Base-by-base conservation (phyloP, 2,888 invertebrate species). In the Periphyllus acericola region DNA sequence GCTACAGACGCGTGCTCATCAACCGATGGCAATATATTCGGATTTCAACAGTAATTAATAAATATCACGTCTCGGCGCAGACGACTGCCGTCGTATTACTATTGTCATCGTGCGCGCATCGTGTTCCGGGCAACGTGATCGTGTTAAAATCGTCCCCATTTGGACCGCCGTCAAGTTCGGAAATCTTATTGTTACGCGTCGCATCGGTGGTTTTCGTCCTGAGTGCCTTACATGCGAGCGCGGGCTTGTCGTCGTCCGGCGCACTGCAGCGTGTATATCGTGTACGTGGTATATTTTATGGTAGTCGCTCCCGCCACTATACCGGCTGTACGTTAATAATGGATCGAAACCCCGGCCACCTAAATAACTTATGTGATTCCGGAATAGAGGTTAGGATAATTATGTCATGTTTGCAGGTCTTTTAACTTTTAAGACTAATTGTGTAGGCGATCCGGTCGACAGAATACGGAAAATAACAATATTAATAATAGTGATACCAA, bases 121-220 rank as follows among this genome's bases (percentile, higher is more conserved):
- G 82, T 52, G 25, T 52, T 82, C 17, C 25, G 34, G 82, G 82
- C 17, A 72, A 25, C 2, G 52, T 17, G 55, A 52, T 34, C 21
- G 46, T 8, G 32, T 82, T 82, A 32, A 55, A 83, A 34, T 34
- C n/a, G 55, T 72, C 72, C 72, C n/a, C n/a, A 34, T 25, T 83
- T 72, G 82, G 82, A 72, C 72, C 82, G 19, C n/a, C 34, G 82
- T 83, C 82, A 83, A 71, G 52, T 55, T 55, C 9, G 82, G 55
- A 83, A 83, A 83, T 72, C 72, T 32, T 72, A 72, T 83, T 55
- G 72, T 83, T 71, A 17, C 17, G 81, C 21, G 29, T 29, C 68
- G 68, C 25, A 29, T 29, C n/a, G n/a, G 68, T 29, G 32, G 29
- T 17, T n/a, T n/a, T n/a, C 11, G 71, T 32, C 32, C 32, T 17